phyloP scores from a whole-genome alignment of 1,140 invertebrate species.

The Drosophila kikkawai region DNA sequence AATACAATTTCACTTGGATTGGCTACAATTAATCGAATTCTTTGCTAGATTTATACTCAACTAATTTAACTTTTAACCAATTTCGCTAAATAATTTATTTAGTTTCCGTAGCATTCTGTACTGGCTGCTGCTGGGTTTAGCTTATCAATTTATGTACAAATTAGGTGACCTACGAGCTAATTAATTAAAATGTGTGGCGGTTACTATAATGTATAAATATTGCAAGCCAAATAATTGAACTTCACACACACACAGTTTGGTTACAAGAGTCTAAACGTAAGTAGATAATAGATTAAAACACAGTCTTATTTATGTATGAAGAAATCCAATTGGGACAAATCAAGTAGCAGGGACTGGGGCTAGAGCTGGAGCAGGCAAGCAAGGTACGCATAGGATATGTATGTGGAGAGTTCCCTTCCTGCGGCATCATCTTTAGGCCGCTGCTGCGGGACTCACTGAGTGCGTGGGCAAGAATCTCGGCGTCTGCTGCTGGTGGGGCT shows the following conservation, averaged over 20 bases:
- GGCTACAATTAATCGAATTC: conserved; percentile 41
- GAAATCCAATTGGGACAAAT: conserved; percentile 44
- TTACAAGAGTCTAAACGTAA: conserved; percentile 52
- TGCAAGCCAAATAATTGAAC: conserved; percentile 31
- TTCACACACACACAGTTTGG: conserved; percentile 31
- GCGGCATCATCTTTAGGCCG: conserved; percentile 16
- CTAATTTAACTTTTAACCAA: conserved; percentile 72
- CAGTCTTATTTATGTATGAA: conserved; percentile 78
- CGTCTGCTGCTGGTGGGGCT: conserved; percentile 37
- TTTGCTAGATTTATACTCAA: conserved; percentile 57
- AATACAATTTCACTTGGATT: conserved; percentile 60
- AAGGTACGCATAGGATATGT: conserved; percentile 69
- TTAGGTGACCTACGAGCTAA: conserved; percentile 61
- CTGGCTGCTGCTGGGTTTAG: conserved; percentile 5
- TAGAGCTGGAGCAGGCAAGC: conserved; percentile 36
- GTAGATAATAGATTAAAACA: conserved; percentile 68
- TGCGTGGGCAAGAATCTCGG: conserved; percentile 43
- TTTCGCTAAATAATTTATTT: conserved; percentile 77
- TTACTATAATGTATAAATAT: conserved; percentile 27
- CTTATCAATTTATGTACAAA: conserved; percentile 69
- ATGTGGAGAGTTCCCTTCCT: conserved; percentile 35
- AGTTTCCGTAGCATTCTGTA: conserved; percentile 39
- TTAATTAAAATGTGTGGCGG: conserved; percentile 18
- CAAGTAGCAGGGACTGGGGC: conserved; percentile 12
- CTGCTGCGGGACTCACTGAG: conserved; percentile 21